phyloP scores from a whole-genome alignment of 2,888 invertebrate species.

The Eristalinus sepulchralis region DNA sequence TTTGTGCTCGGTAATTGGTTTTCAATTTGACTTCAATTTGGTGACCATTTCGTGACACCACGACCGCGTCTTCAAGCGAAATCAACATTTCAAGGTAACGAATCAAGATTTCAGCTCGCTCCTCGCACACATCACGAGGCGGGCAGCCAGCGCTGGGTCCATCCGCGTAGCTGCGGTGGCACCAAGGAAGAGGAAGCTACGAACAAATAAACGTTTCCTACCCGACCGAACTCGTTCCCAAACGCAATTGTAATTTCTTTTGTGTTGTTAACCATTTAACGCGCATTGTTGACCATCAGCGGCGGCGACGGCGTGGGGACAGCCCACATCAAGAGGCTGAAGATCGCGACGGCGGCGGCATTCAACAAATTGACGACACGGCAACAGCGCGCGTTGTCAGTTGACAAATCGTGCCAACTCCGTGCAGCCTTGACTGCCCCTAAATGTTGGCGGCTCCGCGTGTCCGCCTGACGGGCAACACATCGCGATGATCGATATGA shows the following conservation, averaged over 20 bases:
- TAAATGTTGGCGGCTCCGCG: neutral
- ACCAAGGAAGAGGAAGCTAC: conserved; percentile 61
- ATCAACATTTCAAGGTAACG: conserved; percentile 49
- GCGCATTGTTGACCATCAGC: conserved; percentile 65
- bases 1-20: conserved; percentile 63
- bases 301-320: neutral
- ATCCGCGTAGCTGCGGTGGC: neutral
- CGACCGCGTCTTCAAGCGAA: conserved; percentile 7
- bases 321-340: conserved; percentile 37
- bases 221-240: conserved; percentile 32
- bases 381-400: conserved; percentile 45
- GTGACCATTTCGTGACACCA: conserved; percentile 66
- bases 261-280: conserved; percentile 68
- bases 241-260: conserved; percentile 59
- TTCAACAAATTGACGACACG: conserved; percentile 56
- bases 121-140: neutral
- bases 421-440: conserved; percentile 43
- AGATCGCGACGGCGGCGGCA: conserved; percentile 16
- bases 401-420: conserved; percentile 67
- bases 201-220: conserved; percentile 25
- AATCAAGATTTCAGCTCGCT: too few species aligned
- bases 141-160: conserved; percentile 24
- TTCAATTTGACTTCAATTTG: conserved; percentile 65
- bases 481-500: conserved; percentile 62
- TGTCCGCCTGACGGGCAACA: conserved; percentile 28